Percentiles rank a stretch among this genome's conserved stretches.
phyloP scores from a whole-genome alignment of 2,888 invertebrate genomes.

The Desoria tigrina region DNA sequence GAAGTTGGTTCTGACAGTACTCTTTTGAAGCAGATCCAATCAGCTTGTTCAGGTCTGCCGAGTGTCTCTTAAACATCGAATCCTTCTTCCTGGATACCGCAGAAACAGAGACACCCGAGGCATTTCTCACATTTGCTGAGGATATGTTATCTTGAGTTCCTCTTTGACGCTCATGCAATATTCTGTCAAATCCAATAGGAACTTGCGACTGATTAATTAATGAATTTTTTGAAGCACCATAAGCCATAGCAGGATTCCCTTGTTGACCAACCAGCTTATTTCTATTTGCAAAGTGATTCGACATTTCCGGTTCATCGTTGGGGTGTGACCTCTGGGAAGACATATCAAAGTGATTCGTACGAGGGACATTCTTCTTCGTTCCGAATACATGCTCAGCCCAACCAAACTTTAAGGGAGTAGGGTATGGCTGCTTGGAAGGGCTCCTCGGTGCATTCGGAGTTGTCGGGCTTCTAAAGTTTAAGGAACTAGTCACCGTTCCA shows the following conservation, averaged over 20 bases:
- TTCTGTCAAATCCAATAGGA: slow-evolving; percentile 37
- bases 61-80: slow-evolving; percentile 37
- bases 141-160: neutral
- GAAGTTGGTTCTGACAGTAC: neutral
- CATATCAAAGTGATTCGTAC: too few species aligned
- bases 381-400: slow-evolving; percentile 45
- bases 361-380: slow-evolving; percentile 2
- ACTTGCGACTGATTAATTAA: slow-evolving; percentile 3
- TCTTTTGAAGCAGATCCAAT: slow-evolving; percentile 15
- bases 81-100: slow-evolving; percentile 36
- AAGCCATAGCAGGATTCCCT: too few species aligned
- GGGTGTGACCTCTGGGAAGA: too few species aligned
- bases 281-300: too few species aligned
- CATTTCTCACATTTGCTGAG: neutral
- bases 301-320: too few species aligned
- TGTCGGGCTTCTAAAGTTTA: slow-evolving; percentile 31
- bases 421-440: slow-evolving; percentile 31
- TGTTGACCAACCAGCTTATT: too few species aligned
- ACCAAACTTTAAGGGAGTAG: slow-evolving; percentile 33
- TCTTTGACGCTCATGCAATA: slow-evolving; percentile 9
- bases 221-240: too few species aligned
- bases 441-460: slow-evolving; percentile 2
- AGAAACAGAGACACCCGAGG: slow-evolving; percentile 27
- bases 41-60: slow-evolving; percentile 38
- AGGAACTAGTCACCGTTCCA: slow-evolving; percentile 33